phyloP scores from a whole-genome alignment of 2,113 vertebrate species.

The Rhinolophus ferrumequinum region DNA sequence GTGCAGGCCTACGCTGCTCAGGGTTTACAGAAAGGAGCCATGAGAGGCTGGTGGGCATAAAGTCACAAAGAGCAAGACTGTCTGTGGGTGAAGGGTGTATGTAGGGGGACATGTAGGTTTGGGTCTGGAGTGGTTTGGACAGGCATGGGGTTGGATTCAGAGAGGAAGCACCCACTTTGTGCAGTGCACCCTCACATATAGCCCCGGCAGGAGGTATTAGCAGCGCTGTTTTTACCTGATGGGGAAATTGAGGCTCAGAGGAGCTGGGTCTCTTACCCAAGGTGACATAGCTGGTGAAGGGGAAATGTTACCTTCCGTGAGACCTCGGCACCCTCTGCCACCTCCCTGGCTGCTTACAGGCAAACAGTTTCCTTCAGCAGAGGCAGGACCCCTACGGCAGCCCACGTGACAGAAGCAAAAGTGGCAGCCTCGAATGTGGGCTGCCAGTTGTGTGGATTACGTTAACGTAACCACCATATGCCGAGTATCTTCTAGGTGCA shows the following conservation, averaged over 20 bases:
- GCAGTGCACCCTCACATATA: background rate
- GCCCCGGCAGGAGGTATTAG: background rate
- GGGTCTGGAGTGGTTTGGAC: too few relatives aligned
- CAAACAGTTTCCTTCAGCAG: background rate
- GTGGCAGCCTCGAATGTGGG: background rate
- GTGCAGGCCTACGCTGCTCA: background rate
- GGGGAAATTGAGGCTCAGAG: background rate
- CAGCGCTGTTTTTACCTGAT: background rate
- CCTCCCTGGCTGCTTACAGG: background rate
- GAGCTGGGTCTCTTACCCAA: background rate
- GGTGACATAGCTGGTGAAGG: background rate
- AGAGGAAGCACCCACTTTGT: background rate
- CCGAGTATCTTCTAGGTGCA: background rate
- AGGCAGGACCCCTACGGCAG: background rate
- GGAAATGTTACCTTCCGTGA: background rate
- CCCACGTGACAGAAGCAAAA: background rate
- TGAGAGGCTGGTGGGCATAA: background rate
- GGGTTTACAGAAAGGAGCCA: background rate
- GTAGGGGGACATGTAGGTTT: accelerated
- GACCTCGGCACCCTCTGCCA: background rate
- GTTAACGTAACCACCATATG: background rate
- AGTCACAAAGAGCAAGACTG: background rate
- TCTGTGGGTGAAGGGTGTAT: background rate
- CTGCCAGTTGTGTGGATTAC: background rate
- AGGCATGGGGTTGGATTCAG: background rate